Base-by-base conservation (phyloP, 2,888 invertebrate genomes). In the Caenorhabditis angaria region DNA sequence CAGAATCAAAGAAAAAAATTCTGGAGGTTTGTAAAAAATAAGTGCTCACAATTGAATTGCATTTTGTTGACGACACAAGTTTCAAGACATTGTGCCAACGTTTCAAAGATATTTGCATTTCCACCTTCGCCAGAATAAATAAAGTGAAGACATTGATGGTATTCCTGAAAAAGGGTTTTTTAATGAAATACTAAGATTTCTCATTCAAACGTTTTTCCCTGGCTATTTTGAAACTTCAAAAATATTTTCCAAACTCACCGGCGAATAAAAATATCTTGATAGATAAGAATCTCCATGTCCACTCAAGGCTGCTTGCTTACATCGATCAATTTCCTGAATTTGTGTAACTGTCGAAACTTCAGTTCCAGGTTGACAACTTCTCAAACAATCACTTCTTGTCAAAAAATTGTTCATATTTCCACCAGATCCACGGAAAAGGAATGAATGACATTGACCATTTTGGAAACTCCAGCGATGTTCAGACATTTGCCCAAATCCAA, bases 341-440 rank as follows among this genome's bases (percentile, higher is more conserved):
- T 54, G 4, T 22, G 8, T 22, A 3, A 10, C 14, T 35, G 35
- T 35, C 14, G 8, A 10, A 6, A 10, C 5, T 20, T n/a, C 14
- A 51, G 20, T 51, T 24, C 51, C 20, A 25, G 27, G 54, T 54
- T 76, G 72, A 61, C 83, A 83, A 22, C 71, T 69, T 14, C 61
- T 64, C 29, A 77, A 70, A 54, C 83, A 83, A 27, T 80, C 81
- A 20, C 50, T 70, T 48, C 71, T 63, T 10, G 73, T 77, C 65
- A 82, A 51, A 59, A 82, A 83, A 60, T 83, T 83, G 68, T 83
- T 83, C 61, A 77, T 68, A 55, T 83, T 83, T 24, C 83, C 83
- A 12, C 76, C 77, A 10, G 70, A 64, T 10, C 83, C 83, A 2
- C 60, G 56, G 61, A 71, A 83, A 1, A 77, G 65, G 64, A 83